These are phyloP conservation scores for Stegodyphus dumicola DNA, from an alignment of 1,140 invertebrate species.

Conservation along the genomic window DNA sequence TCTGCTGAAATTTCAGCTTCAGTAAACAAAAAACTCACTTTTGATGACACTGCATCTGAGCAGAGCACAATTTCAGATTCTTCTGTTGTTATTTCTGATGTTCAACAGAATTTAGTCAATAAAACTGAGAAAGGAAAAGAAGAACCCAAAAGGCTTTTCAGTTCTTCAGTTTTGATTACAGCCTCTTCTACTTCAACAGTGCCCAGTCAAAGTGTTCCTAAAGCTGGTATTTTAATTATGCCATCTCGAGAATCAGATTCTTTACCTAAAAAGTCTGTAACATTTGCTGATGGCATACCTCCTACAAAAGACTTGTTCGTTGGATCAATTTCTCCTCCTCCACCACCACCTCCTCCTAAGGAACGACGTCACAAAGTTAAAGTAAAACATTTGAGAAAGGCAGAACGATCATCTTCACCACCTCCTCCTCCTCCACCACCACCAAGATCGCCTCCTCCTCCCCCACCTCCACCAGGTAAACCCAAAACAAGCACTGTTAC, in stretches of 20 bases:
- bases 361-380: constrained; percentile 48
- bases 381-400: constrained; percentile 42
- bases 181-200: not conserved
- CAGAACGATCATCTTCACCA: not conserved
- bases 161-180: not conserved
- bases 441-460: constrained; percentile 51
- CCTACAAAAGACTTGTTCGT: constrained; percentile 58
- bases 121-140: not conserved
- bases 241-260: constrained; percentile 5
- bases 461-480: constrained; percentile 60
- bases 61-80: too few species aligned
- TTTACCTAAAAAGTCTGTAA: constrained; percentile 60
- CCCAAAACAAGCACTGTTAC: constrained; percentile 12
- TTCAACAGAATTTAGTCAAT: not conserved
- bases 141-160: not conserved
- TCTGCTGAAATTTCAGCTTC: constrained; percentile 6
- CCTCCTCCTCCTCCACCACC: constrained; percentile 33
- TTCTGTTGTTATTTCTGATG: too few species aligned
- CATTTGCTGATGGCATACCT: constrained; percentile 63
- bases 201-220: not conserved
- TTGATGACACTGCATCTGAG: too few species aligned
- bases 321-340: constrained; percentile 42
- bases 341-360: constrained; percentile 60
- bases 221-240: constrained; percentile 60
- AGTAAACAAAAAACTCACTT: not conserved